Evolutionary conservation across 2,113 vertebrate species (phyloP), one percentile per base, ranked within the genome.

Genomic region (Ornithorhynchus anatinus): DNA sequence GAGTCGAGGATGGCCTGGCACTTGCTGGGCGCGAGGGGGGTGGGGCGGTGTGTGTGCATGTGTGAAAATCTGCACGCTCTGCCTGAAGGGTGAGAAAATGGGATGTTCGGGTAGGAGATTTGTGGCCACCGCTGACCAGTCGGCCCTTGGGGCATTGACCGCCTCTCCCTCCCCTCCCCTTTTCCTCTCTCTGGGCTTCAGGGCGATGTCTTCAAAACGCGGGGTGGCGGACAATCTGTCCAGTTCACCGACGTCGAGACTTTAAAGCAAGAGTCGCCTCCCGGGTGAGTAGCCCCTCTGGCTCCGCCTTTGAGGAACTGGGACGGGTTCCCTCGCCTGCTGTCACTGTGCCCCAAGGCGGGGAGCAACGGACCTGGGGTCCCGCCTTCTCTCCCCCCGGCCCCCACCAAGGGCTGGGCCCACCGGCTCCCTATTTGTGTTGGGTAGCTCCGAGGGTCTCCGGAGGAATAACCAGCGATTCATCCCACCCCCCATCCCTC

Each of bases 191-290:
- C 47, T 84, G 20, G 32, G 57, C 73, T 70, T 68, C 75, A 98
- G 98, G 98, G 97, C 4, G 96, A 99, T 1, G 96, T 99, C n/a
- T 97, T 91, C 62, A 95, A 95, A 84, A 99, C 97, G 37, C 89
- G 96, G 70, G 95, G 97, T 2, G 98, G 97, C 0, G 97, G 98
- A 64, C 97, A 99, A 76, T 84, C 96, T 0, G 97, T 99, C 64
- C 97, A 98, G 70, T 99, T 99, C 89, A 99, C 97, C 0, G 97
- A 99, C 61, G 94, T 98, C 2, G 98, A 99, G 88, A 99, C 95
- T 0, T 90, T 99, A 44, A 96, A 89, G 64, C 96, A 99, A 69
- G 93, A 98, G 85, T 92, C 92, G 10, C 90, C 96, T 31, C 84
- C 89, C 0, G 87, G 85, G 63, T 89, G 88, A 86, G 90, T 69